Conservation (phyloP, 2,797 vertebrate genomes). For the Knipowitschia caucasica region DNA sequence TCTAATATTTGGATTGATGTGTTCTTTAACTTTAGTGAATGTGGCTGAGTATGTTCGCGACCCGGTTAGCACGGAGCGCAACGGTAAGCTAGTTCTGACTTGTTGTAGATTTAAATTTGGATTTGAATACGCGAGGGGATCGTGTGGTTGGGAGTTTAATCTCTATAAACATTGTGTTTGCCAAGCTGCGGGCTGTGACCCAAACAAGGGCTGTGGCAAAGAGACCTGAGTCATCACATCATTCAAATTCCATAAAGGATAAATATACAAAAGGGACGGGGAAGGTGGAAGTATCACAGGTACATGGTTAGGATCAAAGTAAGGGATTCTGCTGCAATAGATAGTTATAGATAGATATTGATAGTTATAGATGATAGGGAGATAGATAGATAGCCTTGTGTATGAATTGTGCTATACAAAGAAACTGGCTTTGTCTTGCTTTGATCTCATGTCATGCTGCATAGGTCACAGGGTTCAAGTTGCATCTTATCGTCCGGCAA, state of each 20-base stretch:
- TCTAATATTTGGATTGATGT: too few species aligned
- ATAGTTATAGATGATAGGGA: too few species aligned
- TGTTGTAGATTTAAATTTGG: neutral
- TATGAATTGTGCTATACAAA: too few species aligned
- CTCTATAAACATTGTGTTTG: slow-evolving; percentile 2
- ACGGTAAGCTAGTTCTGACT: neutral
- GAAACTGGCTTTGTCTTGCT: too few species aligned
- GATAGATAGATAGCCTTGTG: too few species aligned
- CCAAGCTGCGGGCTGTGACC: neutral
- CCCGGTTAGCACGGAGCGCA: slow-evolving; percentile 1
- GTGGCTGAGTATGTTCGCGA: neutral
- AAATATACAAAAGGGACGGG: neutral
- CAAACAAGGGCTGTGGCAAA: neutral
- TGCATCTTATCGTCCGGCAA: too few species aligned
- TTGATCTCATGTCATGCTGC: too few species aligned
- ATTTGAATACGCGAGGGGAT: neutral
- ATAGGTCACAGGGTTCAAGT: too few species aligned
- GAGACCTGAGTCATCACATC: neutral
- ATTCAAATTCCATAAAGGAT: neutral
- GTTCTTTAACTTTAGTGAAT: too few species aligned
- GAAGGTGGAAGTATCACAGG: neutral
- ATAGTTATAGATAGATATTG: too few species aligned
- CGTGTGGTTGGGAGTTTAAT: neutral
- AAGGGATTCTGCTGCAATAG: neutral
- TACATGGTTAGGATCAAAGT: neutral